Percentiles rank a stretch among this genome's conserved stretches.
Evolutionary conservation across 2,113 vertebrate species (phyloP).

Genomic region (Tetrao urogallus): DNA sequence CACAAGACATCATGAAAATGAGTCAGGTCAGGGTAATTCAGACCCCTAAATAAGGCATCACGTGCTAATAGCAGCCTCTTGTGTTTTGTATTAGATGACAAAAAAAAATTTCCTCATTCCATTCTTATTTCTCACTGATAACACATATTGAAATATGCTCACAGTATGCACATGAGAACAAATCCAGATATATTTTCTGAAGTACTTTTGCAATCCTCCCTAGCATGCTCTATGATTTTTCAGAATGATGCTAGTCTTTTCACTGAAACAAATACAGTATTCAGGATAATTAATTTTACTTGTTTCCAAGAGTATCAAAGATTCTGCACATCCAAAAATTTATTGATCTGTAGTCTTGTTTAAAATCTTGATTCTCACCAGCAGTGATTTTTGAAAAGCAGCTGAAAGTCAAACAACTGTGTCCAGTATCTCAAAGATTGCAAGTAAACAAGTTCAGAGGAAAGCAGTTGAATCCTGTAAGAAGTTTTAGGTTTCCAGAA

Average conservation of each 20-base stretch:
- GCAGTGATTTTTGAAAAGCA: slow-evolving; percentile 28
- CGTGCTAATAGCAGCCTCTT: background rate
- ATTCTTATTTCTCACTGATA: background rate
- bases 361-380: slow-evolving; percentile 29
- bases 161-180: background rate
- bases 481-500: background rate
- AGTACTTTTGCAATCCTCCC: background rate
- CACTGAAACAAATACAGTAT: slow-evolving; percentile 9
- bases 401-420: slow-evolving; percentile 17
- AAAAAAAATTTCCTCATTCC: background rate
- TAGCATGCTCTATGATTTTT: background rate
- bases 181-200: background rate
- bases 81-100: background rate
- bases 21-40: background rate
- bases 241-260: background rate
- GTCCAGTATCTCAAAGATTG: background rate
- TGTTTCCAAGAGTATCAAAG: slow-evolving; percentile 23
- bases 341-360: slow-evolving; percentile 16
- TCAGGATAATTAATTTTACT: slow-evolving; percentile 11
- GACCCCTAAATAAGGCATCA: background rate
- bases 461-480: background rate
- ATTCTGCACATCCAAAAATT: slow-evolving; percentile 26
- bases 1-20: background rate
- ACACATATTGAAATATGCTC: background rate
- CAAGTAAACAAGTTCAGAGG: slow-evolving; percentile 23